Base-by-base conservation (phyloP, 2,797 vertebrate species). In the Rhynchonycteris naso region DNA sequence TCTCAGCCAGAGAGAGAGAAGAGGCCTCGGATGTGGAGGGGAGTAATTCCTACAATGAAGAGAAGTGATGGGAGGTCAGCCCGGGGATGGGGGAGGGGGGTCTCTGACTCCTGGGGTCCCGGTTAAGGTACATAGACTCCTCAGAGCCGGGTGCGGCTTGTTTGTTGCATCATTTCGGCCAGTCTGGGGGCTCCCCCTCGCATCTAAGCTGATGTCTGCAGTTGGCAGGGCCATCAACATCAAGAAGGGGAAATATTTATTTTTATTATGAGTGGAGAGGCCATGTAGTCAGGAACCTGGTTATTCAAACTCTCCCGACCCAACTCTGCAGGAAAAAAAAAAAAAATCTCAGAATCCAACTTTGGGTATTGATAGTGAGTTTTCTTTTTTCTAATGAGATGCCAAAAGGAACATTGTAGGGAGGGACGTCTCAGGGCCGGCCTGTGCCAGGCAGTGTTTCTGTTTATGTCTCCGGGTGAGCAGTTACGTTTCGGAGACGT, bases 391-490 rank as follows among this genome's bases (percentile, higher is more conserved):
- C 98, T 98, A 71, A 97, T 98, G 96, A 35, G 33, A 88, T 93
- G 98, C 98, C 98, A 98, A 98, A 93, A 97, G 97, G 98, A 98
- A 97, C 94, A 95, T 5, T 93, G 97, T 88, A 96, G 97, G 97
- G 96, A 88, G 93, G 96, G 97, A 97, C 85, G 96, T 75, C 95
- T 94, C 95, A 59, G 15, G 88, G 35, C 56, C 0, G 1, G 28
- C 83, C 63, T 82, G 59, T 88, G 97, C 96, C 98, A 96, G 97
- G 94, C 69, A 68, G 94, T 95, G 4, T 84, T 95, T 97, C 96
- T 98, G 97, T 97, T 97, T 97, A 96, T n/a, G 26, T 97, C 97
- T 98, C 72, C 8, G 88, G 96, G 92, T 11, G 54, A 90, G 81
- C 92, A 88, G 90, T 43, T 13, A 18, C 19, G 68, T 81, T 63